Conservation (phyloP, 2,888 invertebrate genomes). For the Limnephilus rhombicus region DNA sequence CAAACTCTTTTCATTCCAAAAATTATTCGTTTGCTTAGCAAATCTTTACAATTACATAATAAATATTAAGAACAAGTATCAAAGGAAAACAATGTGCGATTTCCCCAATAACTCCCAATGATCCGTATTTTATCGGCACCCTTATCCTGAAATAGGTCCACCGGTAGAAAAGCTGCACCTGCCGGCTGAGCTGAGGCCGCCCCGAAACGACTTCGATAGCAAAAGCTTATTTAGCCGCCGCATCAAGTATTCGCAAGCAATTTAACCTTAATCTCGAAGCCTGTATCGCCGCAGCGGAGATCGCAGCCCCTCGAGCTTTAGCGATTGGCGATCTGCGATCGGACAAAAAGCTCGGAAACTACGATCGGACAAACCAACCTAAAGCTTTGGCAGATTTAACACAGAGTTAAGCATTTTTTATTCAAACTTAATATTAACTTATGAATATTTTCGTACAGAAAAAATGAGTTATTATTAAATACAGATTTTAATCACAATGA, state of each 20-base stretch:
- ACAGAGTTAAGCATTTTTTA: background rate
- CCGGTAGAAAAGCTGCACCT: constrained; percentile 7
- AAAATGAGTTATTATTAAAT: too few relatives aligned
- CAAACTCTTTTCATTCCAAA: too few relatives aligned
- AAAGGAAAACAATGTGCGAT: background rate
- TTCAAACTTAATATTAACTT: too few relatives aligned
- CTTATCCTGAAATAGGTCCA: background rate
- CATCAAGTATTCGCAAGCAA: constrained; percentile 47
- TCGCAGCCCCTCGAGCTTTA: background rate
- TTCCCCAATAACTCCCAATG: background rate
- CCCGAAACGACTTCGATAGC: background rate
- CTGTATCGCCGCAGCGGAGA: constrained; percentile 12
- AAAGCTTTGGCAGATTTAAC: background rate
- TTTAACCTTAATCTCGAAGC: constrained; percentile 51
- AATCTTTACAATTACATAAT: too few relatives aligned
- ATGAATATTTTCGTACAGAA: too few relatives aligned
- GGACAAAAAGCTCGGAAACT: background rate
- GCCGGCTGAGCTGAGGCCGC: background rate
- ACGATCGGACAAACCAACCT: background rate
- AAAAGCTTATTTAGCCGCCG: constrained; percentile 45
- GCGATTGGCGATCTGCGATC: constrained; percentile 14
- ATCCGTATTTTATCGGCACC: background rate
- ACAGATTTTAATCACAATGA: too few relatives aligned
- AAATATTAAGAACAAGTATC: too few relatives aligned
- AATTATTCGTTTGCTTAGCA: too few relatives aligned